Evolutionary conservation across 2,888 invertebrate species (phyloP).

Genomic region (Nasonovia ribisnigri): DNA sequence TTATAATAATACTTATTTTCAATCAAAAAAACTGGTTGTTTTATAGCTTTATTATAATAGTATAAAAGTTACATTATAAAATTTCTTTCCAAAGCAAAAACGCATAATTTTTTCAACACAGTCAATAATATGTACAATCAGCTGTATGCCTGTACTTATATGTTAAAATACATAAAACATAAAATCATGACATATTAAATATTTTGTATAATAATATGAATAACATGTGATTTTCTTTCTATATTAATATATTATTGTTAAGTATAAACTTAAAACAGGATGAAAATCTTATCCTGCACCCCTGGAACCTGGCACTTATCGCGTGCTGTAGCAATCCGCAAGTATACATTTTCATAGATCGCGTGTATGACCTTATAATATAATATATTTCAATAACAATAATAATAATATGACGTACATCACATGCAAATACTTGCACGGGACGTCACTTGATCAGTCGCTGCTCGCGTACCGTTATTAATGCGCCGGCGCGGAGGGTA

Average conservation of each 20-base stretch:
- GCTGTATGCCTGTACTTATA: too few relatives aligned
- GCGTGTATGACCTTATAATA: neutral
- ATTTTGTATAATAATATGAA: neutral
- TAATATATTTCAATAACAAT: constrained; percentile 4
- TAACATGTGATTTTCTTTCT: neutral
- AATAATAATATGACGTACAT: neutral
- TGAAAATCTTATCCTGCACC: too few relatives aligned
- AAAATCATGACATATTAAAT: neutral
- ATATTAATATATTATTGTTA: neutral
- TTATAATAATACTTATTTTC: neutral
- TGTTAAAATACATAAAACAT: neutral
- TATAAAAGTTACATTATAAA: neutral
- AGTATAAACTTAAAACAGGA: neutral
- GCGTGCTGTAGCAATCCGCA: neutral
- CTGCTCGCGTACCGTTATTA: constrained; percentile 42
- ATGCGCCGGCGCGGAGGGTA: constrained; percentile 8
- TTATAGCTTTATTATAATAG: neutral
- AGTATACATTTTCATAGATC: neutral
- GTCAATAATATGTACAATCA: neutral
- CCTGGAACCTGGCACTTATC: neutral
- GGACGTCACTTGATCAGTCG: neutral
- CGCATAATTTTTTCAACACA: neutral
- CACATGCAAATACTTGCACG: neutral
- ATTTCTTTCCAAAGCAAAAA: neutral
- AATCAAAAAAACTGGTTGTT: neutral